Conservation (phyloP, 2,888 invertebrate species). For the Baronia brevicornis region DNA sequence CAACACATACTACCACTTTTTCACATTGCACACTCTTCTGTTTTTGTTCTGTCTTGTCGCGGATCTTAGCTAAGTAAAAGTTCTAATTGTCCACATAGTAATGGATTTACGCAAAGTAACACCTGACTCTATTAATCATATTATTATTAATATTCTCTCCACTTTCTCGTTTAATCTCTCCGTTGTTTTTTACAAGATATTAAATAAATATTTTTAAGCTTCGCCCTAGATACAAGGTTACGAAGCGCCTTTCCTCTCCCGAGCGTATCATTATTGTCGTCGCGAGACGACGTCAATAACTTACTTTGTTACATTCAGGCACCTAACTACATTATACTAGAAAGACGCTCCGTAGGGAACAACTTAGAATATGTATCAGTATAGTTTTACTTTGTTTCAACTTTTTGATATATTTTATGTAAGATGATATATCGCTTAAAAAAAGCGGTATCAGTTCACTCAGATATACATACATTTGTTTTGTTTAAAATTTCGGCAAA, state of each 20-base stretch:
- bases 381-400: conserved; percentile 4
- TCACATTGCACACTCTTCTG: no score
- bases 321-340: conserved; percentile 13
- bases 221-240: conserved; percentile 3
- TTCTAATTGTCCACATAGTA: no score
- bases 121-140: no score
- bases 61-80: no score
- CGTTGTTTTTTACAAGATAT: background rate
- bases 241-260: conserved; percentile 4
- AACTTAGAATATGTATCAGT: conserved; percentile 1
- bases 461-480: no score
- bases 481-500: no score
- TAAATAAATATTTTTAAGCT: conserved; percentile 1
- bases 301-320: conserved; percentile 13
- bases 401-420: conserved; percentile 6
- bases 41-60: no score
- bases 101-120: no score
- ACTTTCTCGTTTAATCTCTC: background rate
- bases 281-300: conserved; percentile 10
- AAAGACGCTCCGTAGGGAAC: conserved; percentile 9
- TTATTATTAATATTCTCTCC: no score
- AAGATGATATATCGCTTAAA: no score
- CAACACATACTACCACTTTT: no score
- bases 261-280: conserved; percentile 9
- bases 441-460: no score